phyloP scores from a whole-genome alignment of 2,797 vertebrate genomes.

The Silurus aristotelis region DNA sequence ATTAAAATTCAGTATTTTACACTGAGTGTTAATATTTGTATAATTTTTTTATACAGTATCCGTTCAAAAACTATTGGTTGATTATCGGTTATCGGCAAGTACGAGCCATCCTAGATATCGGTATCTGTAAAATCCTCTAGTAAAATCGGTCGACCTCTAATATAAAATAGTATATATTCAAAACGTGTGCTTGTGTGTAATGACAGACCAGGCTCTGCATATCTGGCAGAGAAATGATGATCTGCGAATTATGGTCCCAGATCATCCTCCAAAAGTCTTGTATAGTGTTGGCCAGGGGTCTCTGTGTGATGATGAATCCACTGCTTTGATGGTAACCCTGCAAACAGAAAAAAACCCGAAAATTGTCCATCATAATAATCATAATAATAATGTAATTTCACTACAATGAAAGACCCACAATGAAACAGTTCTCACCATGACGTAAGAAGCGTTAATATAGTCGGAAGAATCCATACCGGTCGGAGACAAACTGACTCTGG shows the following conservation, averaged over 20 bases:
- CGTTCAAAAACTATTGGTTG: too few relatives aligned
- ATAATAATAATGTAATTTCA: background rate
- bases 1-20: too few relatives aligned
- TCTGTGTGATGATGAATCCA: constrained; percentile 94
- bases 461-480: constrained; percentile 83
- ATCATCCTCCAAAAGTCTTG: constrained; percentile 98
- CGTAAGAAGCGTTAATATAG: constrained; percentile 95
- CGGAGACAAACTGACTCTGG: constrained; percentile 84
- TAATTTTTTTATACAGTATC: too few relatives aligned
- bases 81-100: too few relatives aligned
- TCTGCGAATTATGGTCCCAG: constrained; percentile 90
- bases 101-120: too few relatives aligned
- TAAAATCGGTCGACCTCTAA: too few relatives aligned
- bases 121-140: too few relatives aligned
- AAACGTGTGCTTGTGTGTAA: background rate
- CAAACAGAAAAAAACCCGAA: background rate
- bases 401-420: background rate
- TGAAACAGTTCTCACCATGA: constrained; percentile 79
- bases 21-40: too few relatives aligned
- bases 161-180: background rate
- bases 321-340: constrained; percentile 90
- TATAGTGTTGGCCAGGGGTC: constrained; percentile 85
- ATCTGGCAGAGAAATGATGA: constrained; percentile 87
- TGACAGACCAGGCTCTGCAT: constrained; percentile 76
- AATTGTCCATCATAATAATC: background rate